A percentile compares a stretch with the other conserved stretches of the same genome.
phyloP scores from a whole-genome alignment of 2,113 vertebrate genomes.

The Myocastor coypus region DNA sequence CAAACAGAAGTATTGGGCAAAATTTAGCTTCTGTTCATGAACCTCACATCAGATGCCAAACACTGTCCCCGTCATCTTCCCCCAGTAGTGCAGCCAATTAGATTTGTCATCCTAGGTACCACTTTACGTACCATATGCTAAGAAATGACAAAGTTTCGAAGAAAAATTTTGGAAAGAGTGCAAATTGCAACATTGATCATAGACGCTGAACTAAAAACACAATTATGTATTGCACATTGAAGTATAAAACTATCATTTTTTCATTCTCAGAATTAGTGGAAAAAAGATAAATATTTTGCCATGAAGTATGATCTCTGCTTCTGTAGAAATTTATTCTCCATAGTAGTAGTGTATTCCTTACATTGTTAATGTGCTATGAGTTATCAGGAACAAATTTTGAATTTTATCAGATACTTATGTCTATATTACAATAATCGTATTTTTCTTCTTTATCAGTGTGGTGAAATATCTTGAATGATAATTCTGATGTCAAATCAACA shows the following conservation, averaged over 20 bases:
- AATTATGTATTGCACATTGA: not conserved
- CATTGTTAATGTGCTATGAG: not conserved
- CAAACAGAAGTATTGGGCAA: too few relatives aligned
- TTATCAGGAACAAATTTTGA: not conserved
- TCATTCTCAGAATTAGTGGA: not conserved
- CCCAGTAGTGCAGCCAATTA: not conserved
- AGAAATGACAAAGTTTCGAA: not conserved
- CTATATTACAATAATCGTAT: not conserved
- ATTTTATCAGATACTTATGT: not conserved
- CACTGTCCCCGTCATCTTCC: not conserved
- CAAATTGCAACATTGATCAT: not conserved
- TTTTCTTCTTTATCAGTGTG: not conserved
- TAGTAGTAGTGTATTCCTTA: not conserved
- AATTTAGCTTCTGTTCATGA: not conserved
- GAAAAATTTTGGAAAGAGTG: not conserved
- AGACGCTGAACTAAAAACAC: not conserved
- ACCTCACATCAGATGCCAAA: not conserved
- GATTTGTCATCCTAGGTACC: not conserved
- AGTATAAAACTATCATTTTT: not conserved
- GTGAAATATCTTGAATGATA: slow-evolving; percentile 15
- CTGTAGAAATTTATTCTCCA: not conserved
- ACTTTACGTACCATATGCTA: not conserved
- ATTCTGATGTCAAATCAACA: not conserved
- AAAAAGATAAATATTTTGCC: not conserved
- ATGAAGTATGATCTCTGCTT: not conserved